phyloP scores from a whole-genome alignment of 2,888 invertebrate species.

The Deilephila porcellus region DNA sequence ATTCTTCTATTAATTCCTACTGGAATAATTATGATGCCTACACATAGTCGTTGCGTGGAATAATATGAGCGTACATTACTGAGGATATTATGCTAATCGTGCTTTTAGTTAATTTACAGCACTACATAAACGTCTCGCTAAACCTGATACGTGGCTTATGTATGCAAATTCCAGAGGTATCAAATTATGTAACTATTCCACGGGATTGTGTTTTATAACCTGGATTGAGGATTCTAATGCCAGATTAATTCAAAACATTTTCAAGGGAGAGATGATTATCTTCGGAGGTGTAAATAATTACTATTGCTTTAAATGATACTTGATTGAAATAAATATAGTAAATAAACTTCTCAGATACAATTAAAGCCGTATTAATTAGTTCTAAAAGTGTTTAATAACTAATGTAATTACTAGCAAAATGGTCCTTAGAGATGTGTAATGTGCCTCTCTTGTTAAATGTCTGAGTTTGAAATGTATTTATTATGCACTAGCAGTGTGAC shows the following conservation, averaged over 20 bases:
- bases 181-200: background rate
- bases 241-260: too few species aligned
- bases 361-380: background rate
- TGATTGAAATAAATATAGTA: background rate
- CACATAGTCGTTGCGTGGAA: background rate
- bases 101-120: constrained; percentile 13
- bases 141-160: constrained; percentile 10
- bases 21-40: background rate
- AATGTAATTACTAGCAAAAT: background rate
- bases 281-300: too few species aligned
- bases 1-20: too few species aligned
- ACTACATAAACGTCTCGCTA: background rate
- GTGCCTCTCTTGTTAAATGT: background rate
- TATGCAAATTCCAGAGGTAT: background rate
- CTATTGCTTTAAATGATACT: too few species aligned
- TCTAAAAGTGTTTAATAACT: background rate
- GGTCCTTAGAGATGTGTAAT: background rate
- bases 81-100: constrained; percentile 13
- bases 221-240: background rate
- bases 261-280: too few species aligned
- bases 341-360: background rate
- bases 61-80: background rate
- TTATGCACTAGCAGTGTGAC: background rate
- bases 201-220: background rate
- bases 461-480: background rate